A percentile compares a stretch with the other conserved stretches of the same genome.
phyloP scores from a whole-genome alignment of 2,888 invertebrate species.

The Merodon equestris region DNA sequence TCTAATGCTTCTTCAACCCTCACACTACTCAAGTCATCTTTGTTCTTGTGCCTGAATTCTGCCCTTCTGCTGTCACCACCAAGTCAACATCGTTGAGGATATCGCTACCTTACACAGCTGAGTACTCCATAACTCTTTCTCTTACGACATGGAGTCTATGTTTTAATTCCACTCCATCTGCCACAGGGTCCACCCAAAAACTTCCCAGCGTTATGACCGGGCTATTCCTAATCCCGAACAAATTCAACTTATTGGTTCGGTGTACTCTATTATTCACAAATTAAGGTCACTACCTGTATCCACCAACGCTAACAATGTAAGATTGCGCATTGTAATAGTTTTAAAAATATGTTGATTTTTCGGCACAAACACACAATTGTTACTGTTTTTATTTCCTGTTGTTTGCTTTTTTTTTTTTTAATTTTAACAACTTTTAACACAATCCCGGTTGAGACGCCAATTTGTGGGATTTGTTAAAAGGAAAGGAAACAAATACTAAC shows the following conservation, averaged over 20 bases:
- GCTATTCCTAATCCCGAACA: constrained; percentile 15
- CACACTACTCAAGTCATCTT: no score
- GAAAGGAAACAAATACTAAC: no score
- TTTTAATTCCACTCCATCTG: constrained; percentile 4
- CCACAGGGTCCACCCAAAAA: not conserved
- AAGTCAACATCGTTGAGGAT: constrained; percentile 6
- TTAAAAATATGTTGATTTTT: no score
- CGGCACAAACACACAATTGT: no score
- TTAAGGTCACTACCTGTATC: constrained; percentile 38
- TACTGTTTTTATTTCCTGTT: no score
- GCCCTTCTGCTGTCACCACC: no score
- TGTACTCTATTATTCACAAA: constrained; percentile 13
- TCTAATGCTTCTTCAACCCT: constrained; percentile 29
- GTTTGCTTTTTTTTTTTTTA: no score
- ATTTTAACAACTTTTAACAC: no score
- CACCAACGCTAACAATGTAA: constrained; percentile 31
- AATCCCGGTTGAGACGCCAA: no score
- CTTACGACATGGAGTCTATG: constrained; percentile 4
- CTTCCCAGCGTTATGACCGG: constrained; percentile 13
- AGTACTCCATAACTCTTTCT: constrained; percentile 10
- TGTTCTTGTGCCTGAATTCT: no score
- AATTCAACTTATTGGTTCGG: constrained; percentile 1
- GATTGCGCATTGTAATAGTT: not conserved
- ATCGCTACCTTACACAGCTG: constrained; percentile 10
- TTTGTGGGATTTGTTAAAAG: no score